Conservation (phyloP, 2,888 invertebrate genomes). For the Sarcophaga caerulescens region DNA sequence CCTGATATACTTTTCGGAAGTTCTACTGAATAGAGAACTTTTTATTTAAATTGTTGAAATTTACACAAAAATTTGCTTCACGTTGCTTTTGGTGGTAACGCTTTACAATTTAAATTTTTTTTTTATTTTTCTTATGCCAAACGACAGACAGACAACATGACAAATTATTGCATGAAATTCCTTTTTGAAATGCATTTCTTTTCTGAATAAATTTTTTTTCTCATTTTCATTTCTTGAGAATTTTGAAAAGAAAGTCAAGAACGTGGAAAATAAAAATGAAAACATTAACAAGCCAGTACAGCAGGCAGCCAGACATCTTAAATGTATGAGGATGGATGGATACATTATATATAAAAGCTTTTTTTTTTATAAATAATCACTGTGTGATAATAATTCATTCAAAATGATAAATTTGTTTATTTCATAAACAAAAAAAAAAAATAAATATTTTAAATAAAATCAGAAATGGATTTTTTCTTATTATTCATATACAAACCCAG, state of each 20-base stretch:
- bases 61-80: neutral
- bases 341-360: conserved; percentile 10
- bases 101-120: neutral
- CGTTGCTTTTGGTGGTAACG: neutral
- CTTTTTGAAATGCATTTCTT: conserved; percentile 27
- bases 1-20: too few relatives aligned
- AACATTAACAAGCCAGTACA: conserved; percentile 9
- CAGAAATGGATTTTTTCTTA: neutral
- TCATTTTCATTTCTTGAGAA: conserved; percentile 38
- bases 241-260: conserved; percentile 50
- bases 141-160: conserved; percentile 20
- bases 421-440: neutral
- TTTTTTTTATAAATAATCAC: conserved; percentile 18
- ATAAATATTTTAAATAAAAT: neutral
- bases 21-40: too few relatives aligned
- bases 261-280: conserved; percentile 24
- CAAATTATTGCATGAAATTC: conserved; percentile 18
- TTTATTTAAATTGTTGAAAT: too few relatives aligned
- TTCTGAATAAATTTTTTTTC: conserved; percentile 2
- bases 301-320: conserved; percentile 3
- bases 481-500: conserved; percentile 25
- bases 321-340: neutral
- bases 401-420: conserved; percentile 17
- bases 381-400: conserved; percentile 19
- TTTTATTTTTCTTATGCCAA: neutral